Evolutionary conservation across 2,113 vertebrate species (phyloP).

Genomic region (Melanerpes aurifrons): DNA sequence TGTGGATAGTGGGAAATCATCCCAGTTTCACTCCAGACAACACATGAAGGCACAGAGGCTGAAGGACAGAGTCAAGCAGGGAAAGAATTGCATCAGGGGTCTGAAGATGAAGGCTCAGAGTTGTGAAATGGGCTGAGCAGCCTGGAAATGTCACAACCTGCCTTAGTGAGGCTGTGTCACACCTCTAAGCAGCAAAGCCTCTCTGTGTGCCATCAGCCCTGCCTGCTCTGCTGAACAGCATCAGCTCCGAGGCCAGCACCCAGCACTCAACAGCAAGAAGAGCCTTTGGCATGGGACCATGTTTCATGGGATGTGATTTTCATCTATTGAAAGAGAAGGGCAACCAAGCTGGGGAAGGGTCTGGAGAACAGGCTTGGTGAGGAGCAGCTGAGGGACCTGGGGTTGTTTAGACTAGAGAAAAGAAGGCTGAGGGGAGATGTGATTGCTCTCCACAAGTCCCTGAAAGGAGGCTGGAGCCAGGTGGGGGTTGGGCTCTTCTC

Average conservation of each 20-base stretch:
- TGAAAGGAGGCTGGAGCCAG: no score
- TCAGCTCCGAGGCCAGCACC: no score
- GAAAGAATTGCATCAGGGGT: rapidly evolving
- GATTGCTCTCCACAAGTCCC: no score
- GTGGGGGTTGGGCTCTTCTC: no score
- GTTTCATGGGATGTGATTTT: neutral
- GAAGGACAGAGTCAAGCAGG: neutral
- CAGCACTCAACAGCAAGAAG: neutral
- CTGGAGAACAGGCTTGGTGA: no score
- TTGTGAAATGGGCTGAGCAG: neutral
- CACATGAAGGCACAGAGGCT: neutral
- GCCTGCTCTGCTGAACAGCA: neutral
- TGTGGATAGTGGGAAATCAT: neutral
- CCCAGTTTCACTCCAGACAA: neutral
- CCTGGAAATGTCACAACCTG: neutral
- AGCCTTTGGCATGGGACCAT: rapidly evolving
- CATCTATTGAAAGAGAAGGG: neutral
- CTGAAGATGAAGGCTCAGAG: neutral
- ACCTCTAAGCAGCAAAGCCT: neutral
- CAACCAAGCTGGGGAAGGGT: no score
- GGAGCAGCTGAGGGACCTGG: no score
- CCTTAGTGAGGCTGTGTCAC: neutral
- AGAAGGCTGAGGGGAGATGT: no score
- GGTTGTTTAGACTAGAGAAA: no score
- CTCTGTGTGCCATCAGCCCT: neutral